A percentile compares a stretch with the other conserved stretches of the same genome.
Conservation (phyloP, 2,888 invertebrate genomes). For the Anorthoa munda region DNA sequence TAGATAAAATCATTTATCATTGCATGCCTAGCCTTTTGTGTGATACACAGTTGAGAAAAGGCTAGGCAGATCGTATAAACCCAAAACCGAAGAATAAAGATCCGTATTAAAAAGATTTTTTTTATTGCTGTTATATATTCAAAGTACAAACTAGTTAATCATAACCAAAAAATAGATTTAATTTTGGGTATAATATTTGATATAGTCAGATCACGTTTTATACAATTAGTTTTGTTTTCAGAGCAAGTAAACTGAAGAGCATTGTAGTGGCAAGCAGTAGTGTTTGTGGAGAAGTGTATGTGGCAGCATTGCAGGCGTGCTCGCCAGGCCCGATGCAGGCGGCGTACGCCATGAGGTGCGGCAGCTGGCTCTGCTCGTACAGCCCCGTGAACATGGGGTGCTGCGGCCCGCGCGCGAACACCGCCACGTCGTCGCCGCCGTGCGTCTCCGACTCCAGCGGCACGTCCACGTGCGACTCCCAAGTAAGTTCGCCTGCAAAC, state of each 20-base stretch:
- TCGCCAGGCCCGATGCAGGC: conserved; percentile 92
- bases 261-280: background rate
- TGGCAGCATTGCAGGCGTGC: conserved; percentile 74
- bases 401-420: conserved; percentile 93
- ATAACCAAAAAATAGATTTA: background rate
- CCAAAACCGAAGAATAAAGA: too few species aligned
- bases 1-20: too few species aligned
- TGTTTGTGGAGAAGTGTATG: background rate
- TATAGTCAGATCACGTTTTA: conserved; percentile 10
- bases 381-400: conserved; percentile 94
- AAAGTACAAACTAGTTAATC: background rate
- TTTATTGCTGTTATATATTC: background rate
- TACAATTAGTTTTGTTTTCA: background rate
- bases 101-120: background rate
- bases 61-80: too few species aligned
- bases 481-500: conserved; percentile 66
- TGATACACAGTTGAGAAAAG: too few species aligned
- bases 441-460: conserved; percentile 92
- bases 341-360: conserved; percentile 94
- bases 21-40: too few species aligned
- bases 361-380: conserved; percentile 94
- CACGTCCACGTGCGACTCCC: conserved; percentile 89
- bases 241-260: conserved; percentile 1
- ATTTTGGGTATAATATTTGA: background rate
- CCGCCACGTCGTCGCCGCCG: conserved; percentile 95